Percentiles rank a stretch among this genome's conserved stretches.
These are phyloP conservation scores for Papilio polyxenes DNA, from an alignment of 1,140 invertebrate genomes.

Conservation along the genomic window DNA sequence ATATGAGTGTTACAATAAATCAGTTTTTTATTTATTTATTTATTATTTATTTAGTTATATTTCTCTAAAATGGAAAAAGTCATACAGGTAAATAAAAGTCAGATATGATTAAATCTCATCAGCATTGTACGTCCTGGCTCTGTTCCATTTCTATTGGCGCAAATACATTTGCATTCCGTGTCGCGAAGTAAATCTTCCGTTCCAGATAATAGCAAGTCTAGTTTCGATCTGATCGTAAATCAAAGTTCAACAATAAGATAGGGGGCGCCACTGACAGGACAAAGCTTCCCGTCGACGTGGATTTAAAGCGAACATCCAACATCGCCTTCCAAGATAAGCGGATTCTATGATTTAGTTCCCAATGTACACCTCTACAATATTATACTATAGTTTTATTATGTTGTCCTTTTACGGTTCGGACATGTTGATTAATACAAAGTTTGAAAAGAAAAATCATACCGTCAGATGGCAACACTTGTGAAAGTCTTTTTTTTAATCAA, in stretches of 20 bases:
- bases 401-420: neutral
- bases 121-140: neutral
- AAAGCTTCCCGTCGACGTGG: conserved; percentile 47
- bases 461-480: too few relatives aligned
- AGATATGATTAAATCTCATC: conserved; percentile 8
- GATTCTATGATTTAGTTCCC: conserved; percentile 23
- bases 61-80: neutral
- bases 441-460: neutral
- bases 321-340: conserved; percentile 23
- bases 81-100: neutral
- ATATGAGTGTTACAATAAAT: too few relatives aligned
- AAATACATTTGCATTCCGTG: conserved; percentile 22
- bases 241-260: conserved; percentile 64
- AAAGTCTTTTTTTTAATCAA: neutral
- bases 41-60: neutral
- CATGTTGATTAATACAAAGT: neutral
- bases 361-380: conserved; percentile 13
- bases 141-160: neutral
- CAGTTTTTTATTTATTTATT: too few relatives aligned
- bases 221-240: conserved; percentile 46
- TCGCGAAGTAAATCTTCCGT: conserved; percentile 13
- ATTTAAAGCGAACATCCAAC: conserved; percentile 27
- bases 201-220: conserved; percentile 15
- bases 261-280: conserved; percentile 51
- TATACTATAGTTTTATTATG: conserved; percentile 2